Conservation (phyloP, 1,140 invertebrate species). For the Tetragnatha versicolor region DNA sequence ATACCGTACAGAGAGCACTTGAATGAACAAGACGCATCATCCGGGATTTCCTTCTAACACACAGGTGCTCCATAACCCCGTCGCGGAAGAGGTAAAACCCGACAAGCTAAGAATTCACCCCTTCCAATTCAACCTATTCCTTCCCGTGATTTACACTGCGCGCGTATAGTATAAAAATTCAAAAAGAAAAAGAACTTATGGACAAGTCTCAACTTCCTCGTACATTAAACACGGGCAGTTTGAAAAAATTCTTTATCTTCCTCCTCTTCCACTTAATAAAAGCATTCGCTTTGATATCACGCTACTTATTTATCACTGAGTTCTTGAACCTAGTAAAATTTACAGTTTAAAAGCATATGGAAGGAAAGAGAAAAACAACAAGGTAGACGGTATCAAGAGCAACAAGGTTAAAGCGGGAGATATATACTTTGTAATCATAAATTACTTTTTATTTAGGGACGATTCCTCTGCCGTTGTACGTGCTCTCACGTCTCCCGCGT, state of each 20-base stretch:
- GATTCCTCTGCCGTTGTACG: conserved; percentile 11
- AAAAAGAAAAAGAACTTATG: background rate
- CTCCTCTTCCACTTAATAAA: conserved; percentile 27
- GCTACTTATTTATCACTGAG: conserved; percentile 10
- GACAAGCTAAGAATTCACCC: too few relatives aligned
- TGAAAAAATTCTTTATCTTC: conserved; percentile 12
- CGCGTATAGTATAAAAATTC: conserved; percentile 4
- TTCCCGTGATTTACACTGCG: background rate
- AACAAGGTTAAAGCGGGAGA: conserved; percentile 34
- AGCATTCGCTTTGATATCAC: conserved; percentile 19
- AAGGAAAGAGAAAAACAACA: background rate
- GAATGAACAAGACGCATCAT: too few relatives aligned
- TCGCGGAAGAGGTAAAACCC: too few relatives aligned
- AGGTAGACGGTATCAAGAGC: background rate
- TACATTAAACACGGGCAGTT: conserved; percentile 5
- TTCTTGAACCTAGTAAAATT: conserved; percentile 37
- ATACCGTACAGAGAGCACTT: too few relatives aligned
- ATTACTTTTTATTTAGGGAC: conserved; percentile 33
- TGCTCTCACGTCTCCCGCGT: conserved; percentile 25
- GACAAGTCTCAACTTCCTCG: background rate
- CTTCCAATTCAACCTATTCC: too few relatives aligned
- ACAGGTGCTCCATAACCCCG: too few relatives aligned
- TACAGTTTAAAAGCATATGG: conserved; percentile 32
- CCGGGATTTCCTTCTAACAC: too few relatives aligned
- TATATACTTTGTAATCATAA: conserved; percentile 47